Percentiles rank a stretch among this genome's conserved stretches.
Evolutionary conservation across 2,113 vertebrate species (phyloP).

Genomic region (Neolamprologus sp.): DNA sequence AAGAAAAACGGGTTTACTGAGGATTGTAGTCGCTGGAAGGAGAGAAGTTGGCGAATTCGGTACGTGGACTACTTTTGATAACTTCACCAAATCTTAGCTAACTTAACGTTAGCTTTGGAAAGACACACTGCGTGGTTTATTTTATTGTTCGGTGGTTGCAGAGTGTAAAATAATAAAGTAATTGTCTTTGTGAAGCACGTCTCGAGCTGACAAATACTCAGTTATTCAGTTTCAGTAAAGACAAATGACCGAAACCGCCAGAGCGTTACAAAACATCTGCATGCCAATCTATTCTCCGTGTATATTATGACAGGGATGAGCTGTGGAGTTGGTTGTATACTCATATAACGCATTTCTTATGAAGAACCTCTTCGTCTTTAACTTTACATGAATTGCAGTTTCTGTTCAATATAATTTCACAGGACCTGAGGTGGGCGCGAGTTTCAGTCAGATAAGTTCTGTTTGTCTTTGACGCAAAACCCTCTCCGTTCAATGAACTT

Average conservation of each 20-base stretch:
- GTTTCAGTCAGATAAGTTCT: constrained; percentile 64
- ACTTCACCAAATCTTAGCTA: not conserved
- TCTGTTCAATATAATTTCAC: not conserved
- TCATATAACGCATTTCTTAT: not conserved
- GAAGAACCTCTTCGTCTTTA: not conserved
- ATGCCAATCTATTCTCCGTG: not conserved
- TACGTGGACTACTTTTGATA: constrained; percentile 2
- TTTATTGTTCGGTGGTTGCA: not conserved
- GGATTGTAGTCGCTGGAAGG: not conserved
- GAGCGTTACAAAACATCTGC: not conserved
- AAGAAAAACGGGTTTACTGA: not conserved
- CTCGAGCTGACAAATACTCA: not conserved
- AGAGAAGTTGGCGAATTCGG: constrained; percentile 28
- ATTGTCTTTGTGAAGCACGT: not conserved
- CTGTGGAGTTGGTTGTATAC: not conserved
- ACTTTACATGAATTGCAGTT: not conserved
- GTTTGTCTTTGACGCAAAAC: constrained; percentile 56
- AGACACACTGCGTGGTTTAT: not conserved
- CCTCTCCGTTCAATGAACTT: constrained; percentile 51
- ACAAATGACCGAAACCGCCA: not conserved
- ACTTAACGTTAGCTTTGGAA: not conserved
- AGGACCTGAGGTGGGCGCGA: not conserved
- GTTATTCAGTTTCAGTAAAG: not conserved
- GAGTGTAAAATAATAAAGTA: not conserved
- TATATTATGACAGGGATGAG: not conserved